Conservation (phyloP, 2,888 invertebrate species). For the Lasioglossum morio region DNA sequence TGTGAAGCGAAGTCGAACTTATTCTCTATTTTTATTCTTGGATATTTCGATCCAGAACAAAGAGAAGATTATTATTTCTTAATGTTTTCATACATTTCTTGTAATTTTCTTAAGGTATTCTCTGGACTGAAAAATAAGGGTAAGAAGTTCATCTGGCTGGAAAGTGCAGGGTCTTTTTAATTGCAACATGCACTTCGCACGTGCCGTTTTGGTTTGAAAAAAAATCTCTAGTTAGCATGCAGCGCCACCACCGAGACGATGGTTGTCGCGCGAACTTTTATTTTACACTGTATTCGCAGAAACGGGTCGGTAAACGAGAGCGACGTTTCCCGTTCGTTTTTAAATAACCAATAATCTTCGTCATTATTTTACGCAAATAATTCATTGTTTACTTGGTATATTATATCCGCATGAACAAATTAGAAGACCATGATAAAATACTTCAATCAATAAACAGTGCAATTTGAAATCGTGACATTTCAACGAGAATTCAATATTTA, state of each 20-base stretch:
- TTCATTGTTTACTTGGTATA: not conserved
- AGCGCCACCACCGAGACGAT: constrained; percentile 41
- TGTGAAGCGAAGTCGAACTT: not conserved
- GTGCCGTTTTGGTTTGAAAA: constrained; percentile 14
- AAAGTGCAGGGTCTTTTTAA: not conserved
- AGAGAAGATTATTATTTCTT: not conserved
- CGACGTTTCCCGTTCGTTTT: not conserved
- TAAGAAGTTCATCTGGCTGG: not conserved
- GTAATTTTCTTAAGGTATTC: too few species aligned
- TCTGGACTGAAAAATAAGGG: not conserved
- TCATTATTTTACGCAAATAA: not conserved
- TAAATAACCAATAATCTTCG: not conserved
- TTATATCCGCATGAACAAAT: not conserved
- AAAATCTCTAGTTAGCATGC: constrained; percentile 17
- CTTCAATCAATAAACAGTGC: not conserved
- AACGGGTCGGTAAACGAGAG: constrained; percentile 52
- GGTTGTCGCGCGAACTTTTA: constrained; percentile 5
- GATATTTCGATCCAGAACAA: not conserved
- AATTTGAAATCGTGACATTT: not conserved
- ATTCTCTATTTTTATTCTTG: not conserved
- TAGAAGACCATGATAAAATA: not conserved
- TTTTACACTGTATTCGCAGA: constrained; percentile 15
- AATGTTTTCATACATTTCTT: not conserved
- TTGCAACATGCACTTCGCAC: not conserved
- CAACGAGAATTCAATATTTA: not conserved